phyloP scores from a whole-genome alignment of 2,797 vertebrate species.

The Lutjanus campechanus region DNA sequence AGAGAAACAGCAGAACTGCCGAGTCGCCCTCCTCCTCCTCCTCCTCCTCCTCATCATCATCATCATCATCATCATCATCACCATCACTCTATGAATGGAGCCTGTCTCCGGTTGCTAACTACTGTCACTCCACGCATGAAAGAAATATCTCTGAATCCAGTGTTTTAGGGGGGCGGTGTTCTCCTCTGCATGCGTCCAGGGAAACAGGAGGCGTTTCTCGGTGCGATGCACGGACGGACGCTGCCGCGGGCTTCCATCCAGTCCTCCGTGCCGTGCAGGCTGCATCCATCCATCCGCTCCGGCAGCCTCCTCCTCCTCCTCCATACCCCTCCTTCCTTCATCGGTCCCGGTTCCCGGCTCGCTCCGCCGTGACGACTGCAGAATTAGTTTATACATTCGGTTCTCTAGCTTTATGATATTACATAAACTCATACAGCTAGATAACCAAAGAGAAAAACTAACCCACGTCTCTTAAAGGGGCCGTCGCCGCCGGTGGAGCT shows the following conservation, averaged over 20 bases:
- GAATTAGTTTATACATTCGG: constrained; percentile 96
- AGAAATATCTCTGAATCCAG: constrained; percentile 58
- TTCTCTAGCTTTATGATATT: constrained; percentile 99
- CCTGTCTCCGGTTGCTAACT: constrained; percentile 68
- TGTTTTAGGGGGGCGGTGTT: background rate
- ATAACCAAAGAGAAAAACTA: constrained; percentile 98
- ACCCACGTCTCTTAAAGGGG: constrained; percentile 90
- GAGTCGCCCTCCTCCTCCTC: constrained; percentile 45
- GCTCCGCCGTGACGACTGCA: constrained; percentile 81
- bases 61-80: constrained; percentile 39
- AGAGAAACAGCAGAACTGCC: constrained; percentile 51
- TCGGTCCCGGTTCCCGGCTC: constrained; percentile 66
- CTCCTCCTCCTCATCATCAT: constrained; percentile 9
- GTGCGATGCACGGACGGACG: constrained; percentile 58
- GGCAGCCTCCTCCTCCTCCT: constrained; percentile 14
- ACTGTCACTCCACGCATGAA: constrained; percentile 70
- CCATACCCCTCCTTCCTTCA: background rate
- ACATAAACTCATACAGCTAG: constrained; percentile 97
- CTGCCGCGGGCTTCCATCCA: constrained; percentile 59
- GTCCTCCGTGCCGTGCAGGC: constrained; percentile 70
- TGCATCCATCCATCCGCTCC: constrained; percentile 70
- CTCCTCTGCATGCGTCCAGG: constrained; percentile 54
- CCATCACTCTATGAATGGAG: constrained; percentile 72
- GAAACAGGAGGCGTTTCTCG: constrained; percentile 66
- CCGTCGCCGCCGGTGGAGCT: constrained; percentile 81